These are phyloP conservation scores for Condylura cristata DNA, from an alignment of 2,113 vertebrate genomes.

Conservation along the genomic window DNA sequence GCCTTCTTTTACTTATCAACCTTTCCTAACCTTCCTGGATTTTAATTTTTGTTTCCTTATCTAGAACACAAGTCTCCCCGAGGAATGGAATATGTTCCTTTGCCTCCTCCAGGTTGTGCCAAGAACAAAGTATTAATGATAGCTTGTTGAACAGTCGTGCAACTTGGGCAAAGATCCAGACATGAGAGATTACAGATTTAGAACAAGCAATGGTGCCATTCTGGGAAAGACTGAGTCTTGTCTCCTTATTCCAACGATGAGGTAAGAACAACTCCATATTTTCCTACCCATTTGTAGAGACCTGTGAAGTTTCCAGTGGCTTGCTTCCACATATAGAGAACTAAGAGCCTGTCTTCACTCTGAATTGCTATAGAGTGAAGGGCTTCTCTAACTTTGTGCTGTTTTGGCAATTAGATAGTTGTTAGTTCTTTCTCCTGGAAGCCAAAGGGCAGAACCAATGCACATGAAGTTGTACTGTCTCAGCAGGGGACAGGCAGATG, in stretches of 20 bases:
- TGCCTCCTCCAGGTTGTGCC: background rate
- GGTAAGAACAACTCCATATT: no score
- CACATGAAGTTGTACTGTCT: background rate
- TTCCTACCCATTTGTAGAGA: background rate
- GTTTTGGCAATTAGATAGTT: background rate
- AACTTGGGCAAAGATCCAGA: background rate
- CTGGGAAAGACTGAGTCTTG: background rate
- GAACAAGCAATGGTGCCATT: background rate
- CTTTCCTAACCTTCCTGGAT: background rate
- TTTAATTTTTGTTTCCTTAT: background rate
- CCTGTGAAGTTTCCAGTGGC: background rate
- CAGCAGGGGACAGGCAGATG: background rate
- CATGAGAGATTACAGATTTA: background rate
- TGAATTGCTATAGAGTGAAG: background rate
- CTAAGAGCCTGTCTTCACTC: background rate
- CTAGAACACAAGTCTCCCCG: background rate
- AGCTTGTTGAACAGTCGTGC: background rate
- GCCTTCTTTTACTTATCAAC: background rate
- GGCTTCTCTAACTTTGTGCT: background rate
- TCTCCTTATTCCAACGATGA: no score
- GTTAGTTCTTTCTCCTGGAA: background rate
- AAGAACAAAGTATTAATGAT: background rate
- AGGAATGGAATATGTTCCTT: background rate
- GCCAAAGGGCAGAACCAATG: background rate
- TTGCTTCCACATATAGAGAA: background rate